Percentiles rank a stretch among this genome's conserved stretches.
Conservation (phyloP, 2,888 invertebrate species). For the Lycophotia porphyrea region DNA sequence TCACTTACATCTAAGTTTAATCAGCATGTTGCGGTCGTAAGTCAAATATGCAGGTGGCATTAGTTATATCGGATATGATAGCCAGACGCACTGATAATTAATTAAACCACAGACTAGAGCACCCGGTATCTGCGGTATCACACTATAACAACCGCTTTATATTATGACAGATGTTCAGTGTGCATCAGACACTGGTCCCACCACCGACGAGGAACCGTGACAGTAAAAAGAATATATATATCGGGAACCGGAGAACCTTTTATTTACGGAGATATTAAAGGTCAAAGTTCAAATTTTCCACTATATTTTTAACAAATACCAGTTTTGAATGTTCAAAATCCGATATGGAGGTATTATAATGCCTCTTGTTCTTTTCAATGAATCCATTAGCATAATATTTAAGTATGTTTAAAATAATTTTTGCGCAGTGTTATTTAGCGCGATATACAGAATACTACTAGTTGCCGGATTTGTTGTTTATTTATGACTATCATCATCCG, state of each 20-base stretch:
- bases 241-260: not conserved
- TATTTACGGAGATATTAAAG: not conserved
- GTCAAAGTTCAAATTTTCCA: not conserved
- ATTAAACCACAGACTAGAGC: constrained; percentile 71
- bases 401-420: not conserved
- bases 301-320: too few relatives aligned
- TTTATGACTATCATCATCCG: too few relatives aligned
- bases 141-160: constrained; percentile 52
- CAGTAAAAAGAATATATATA: not conserved
- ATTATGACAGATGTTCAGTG: constrained; percentile 41
- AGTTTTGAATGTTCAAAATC: too few relatives aligned
- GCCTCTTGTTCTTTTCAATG: too few relatives aligned
- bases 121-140: constrained; percentile 67
- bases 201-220: not conserved
- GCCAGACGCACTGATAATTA: constrained; percentile 69
- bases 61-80: constrained; percentile 53
- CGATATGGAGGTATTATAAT: too few relatives aligned
- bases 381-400: not conserved
- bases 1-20: not conserved
- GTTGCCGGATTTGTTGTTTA: not conserved
- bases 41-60: constrained; percentile 52
- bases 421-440: not conserved
- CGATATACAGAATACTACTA: not conserved
- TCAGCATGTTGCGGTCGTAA: constrained; percentile 46
- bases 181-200: not conserved